Base-by-base conservation (phyloP, 2,888 invertebrate genomes). In the Amblyteles armatorius region DNA sequence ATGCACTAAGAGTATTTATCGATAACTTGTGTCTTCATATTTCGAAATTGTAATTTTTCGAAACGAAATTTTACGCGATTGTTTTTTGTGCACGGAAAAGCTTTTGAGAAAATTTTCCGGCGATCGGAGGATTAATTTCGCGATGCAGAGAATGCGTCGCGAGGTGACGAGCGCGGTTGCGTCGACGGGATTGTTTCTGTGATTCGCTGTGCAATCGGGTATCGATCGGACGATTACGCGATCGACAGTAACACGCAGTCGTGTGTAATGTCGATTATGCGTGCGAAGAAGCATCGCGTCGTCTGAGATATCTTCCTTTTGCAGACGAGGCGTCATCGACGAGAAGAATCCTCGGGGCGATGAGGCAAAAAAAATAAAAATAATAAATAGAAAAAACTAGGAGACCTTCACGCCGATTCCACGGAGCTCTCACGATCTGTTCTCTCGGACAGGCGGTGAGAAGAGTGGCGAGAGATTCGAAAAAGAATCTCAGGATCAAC, bases 181-280 rank as follows among this genome's bases (percentile, higher is more conserved):
- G 36, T 50, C 55, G 44, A 16, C 36, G 40, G 44, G 22, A 13
- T 29, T 33, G 48, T 55, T 65, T 50, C 73, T 44, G 40, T 73
- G 50, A 33, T 50, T 50, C 50, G 33, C 52, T 26, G 26, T 26
- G 57, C 57, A 57, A 26, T 22, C 19, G 57, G 44, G 57, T 71
- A 57, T 13, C n/a, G 33, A 55, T 68, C 71, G 13, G 40, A 48
- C 29, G 73, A 68, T 83, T 83, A 85, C 85, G 85, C 77, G 81
- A 79, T 77, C 77, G 73, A 69, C 19, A 40, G 80, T 65, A 73
- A 73, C 63, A 48, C 65, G 33, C 65, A 40, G 40, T 48, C 22
- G n/a, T 69, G 69, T 69, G 72, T 79, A 79, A 85, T 79, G 55
- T 82, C 79, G 65, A 79, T 86, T 86, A 81, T 81, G 80, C 80